These are phyloP conservation scores for Melitaea cinxia DNA, from an alignment of 1,140 invertebrate species.

Conservation along the genomic window DNA sequence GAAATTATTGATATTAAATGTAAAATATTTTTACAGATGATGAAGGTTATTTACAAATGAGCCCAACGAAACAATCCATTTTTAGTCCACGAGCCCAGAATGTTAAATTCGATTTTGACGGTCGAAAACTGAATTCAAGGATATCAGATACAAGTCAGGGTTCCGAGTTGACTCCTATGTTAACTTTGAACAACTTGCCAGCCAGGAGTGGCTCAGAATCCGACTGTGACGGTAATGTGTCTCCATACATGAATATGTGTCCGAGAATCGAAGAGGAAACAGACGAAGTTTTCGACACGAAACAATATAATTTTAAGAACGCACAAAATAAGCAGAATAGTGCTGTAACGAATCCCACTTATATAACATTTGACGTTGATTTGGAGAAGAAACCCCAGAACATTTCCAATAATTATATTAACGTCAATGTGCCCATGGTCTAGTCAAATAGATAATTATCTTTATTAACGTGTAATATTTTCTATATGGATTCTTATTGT, in stretches of 20 bases:
- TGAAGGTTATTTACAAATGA: conserved; percentile 79
- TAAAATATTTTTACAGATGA: conserved; percentile 60
- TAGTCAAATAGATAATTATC: conserved; percentile 66
- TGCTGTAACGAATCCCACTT: conserved; percentile 75
- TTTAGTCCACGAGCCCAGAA: conserved; percentile 65
- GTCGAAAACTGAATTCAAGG: conserved; percentile 53
- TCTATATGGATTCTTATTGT: conserved; percentile 30
- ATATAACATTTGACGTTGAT: conserved; percentile 60
- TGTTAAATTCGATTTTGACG: conserved; percentile 73
- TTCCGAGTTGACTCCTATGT: conserved; percentile 83
- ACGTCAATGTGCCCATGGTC: conserved; percentile 64
- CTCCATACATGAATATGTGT: conserved; percentile 61
- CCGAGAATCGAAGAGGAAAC: conserved; percentile 62
- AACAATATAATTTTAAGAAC: conserved; percentile 85
- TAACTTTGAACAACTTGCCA: conserved; percentile 73
- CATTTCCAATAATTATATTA: conserved; percentile 64
- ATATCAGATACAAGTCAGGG: conserved; percentile 66
- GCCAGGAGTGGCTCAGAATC: conserved; percentile 69
- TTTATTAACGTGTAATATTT: conserved; percentile 31
- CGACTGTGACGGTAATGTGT: conserved; percentile 65
- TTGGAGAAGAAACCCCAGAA: conserved; percentile 67
- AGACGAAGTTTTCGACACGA: conserved; percentile 77
- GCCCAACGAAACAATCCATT: conserved; percentile 58
- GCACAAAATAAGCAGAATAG: conserved; percentile 75
- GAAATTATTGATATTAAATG: no score